Evolutionary conservation across 2,797 vertebrate species (phyloP), one percentile per base, ranked within the genome.

Genomic region (Scyliorhinus canicula): DNA sequence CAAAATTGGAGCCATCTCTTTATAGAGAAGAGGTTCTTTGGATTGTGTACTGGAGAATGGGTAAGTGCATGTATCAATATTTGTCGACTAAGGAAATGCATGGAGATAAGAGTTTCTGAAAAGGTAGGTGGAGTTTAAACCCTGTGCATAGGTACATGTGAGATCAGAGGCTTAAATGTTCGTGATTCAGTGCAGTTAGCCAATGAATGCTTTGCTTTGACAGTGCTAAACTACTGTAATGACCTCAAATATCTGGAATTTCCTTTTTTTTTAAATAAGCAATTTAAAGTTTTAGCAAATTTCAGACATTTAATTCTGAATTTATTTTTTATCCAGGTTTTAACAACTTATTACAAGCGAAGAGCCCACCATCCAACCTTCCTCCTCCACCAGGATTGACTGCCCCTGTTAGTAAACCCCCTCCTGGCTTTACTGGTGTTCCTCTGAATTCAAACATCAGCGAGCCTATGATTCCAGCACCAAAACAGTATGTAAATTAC

Each of bases 341-440:
- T 97, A 99, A 98, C 96, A 96, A 97, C 14, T 97, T 98, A 96
- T 98, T 98, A 97, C 98, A 98, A 1, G 50, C 98, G 93, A 99
- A 98, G 96, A 96, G 95, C 85, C 77, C 96, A 90, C 95, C 96
- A 91, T 86, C 96, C 44, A 57, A 95, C 2, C 9, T 96, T 93
- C 97, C 98, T 65, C 96, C 97, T 26, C 99, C 97, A 0, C 98
- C 98, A 0, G 99, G 99, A 47, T 97, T 99, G 95, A 97, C 96
- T 0, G 96, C 97, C 95, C 96, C 97, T 0, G 95, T 97, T 93
- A 98, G 98, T 95, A 99, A 99, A 95, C 98, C 99, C 0, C 99
- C 99, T 0, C 99, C 99, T 0, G 99, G 99, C 91, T 99, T 99
- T 96, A 98, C 98, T 11, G 97, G 98, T 71, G 97, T 99, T 96